Conservation (phyloP, 2,797 vertebrate species). For the Arrhamphus sclerolepis region DNA sequence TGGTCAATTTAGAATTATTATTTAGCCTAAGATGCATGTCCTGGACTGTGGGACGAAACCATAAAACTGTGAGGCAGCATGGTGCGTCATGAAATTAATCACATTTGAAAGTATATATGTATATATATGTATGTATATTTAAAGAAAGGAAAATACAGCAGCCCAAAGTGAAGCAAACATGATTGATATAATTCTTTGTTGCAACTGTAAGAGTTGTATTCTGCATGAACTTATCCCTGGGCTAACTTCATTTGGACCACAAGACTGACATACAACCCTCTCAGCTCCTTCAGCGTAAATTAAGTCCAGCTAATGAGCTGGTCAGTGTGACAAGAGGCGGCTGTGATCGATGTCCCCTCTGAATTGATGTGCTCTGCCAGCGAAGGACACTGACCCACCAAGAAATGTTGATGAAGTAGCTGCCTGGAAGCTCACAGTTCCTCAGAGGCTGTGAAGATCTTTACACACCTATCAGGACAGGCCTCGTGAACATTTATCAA, state of each 20-base stretch:
- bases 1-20: too few species aligned
- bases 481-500: conserved; percentile 15
- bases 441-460: conserved; percentile 14
- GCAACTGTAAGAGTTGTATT: conserved; percentile 9
- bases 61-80: too few species aligned
- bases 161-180: too few species aligned
- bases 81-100: too few species aligned
- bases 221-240: conserved; percentile 9
- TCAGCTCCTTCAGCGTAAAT: conserved; percentile 65
- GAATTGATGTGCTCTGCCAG: conserved; percentile 77
- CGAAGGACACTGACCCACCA: conserved; percentile 75
- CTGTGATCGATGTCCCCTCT: conserved; percentile 77
- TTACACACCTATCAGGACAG: neutral
- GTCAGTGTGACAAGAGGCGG: conserved; percentile 75
- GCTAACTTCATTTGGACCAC: conserved; percentile 43
- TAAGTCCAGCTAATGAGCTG: conserved; percentile 80
- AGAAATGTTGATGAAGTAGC: conserved; percentile 80
- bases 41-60: too few species aligned
- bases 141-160: too few species aligned
- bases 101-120: too few species aligned
- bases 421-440: conserved; percentile 49
- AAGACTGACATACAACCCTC: conserved; percentile 59
- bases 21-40: too few species aligned
- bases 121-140: too few species aligned
- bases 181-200: neutral